Conservation (phyloP, 2,888 invertebrate species). For the Polyommatus iphigenia region DNA sequence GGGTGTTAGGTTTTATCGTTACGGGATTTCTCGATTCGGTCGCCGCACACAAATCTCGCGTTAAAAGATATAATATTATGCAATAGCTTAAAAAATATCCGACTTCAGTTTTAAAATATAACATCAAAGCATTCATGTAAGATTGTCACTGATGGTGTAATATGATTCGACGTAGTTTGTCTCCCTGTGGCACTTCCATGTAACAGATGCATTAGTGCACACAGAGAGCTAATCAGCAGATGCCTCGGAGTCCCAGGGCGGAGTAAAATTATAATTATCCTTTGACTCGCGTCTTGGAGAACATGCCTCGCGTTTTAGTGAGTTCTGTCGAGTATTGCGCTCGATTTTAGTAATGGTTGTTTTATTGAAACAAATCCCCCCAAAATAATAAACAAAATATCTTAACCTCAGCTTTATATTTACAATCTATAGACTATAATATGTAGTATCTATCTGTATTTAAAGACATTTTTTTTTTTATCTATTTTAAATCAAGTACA, state of each 20-base stretch:
- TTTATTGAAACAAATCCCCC: background rate
- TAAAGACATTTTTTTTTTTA: too few relatives aligned
- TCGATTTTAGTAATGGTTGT: background rate
- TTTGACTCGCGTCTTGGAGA: constrained; percentile 32
- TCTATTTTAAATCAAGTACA: too few relatives aligned
- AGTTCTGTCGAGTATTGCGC: background rate
- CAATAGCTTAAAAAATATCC: too few relatives aligned
- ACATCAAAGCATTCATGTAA: background rate
- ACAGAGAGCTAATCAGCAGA: constrained; percentile 42
- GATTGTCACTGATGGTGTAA: constrained; percentile 28
- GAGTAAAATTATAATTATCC: constrained; percentile 41
- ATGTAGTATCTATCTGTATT: too few relatives aligned
- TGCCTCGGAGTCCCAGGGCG: constrained; percentile 39
- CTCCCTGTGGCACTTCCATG: constrained; percentile 41
- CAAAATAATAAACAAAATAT: background rate
- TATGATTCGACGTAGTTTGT: constrained; percentile 37
- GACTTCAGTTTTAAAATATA: background rate
- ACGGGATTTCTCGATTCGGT: too few relatives aligned
- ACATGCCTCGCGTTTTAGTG: background rate
- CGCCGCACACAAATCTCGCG: too few relatives aligned
- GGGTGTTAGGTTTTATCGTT: too few relatives aligned
- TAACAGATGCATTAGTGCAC: constrained; percentile 45
- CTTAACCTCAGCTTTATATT: background rate
- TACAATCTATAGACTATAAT: background rate
- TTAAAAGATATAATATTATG: too few relatives aligned